phyloP scores from a whole-genome alignment of 2,888 invertebrate species.

The Nymphalis polychloros region DNA sequence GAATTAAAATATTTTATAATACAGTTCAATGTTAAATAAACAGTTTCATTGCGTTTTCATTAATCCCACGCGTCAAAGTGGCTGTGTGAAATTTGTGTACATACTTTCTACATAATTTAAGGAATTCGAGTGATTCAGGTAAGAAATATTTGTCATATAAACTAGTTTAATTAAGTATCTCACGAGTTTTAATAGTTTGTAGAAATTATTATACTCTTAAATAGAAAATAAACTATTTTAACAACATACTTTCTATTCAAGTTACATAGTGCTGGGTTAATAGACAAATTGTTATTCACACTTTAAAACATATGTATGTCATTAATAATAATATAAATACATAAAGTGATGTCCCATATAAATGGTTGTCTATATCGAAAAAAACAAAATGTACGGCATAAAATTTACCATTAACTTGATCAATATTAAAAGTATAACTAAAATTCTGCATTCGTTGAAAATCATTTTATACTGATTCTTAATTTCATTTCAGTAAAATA shows the following conservation, averaged over 20 bases:
- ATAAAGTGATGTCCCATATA: not conserved
- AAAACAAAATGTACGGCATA: too few relatives aligned
- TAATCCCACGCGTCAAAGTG: constrained; percentile 22
- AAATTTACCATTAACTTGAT: too few relatives aligned
- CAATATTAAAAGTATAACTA: too few relatives aligned
- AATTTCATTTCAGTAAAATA: too few relatives aligned
- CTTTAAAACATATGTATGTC: constrained; percentile 6
- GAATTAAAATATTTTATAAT: constrained; percentile 47
- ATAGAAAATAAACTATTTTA: not conserved
- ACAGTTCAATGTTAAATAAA: constrained; percentile 12
- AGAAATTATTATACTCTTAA: not conserved
- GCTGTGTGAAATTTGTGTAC: constrained; percentile 22
- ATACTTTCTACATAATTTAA: constrained; percentile 37
- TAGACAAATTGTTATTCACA: not conserved
- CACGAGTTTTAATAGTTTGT: not conserved
- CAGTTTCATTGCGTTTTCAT: constrained; percentile 44
- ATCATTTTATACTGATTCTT: too few relatives aligned
- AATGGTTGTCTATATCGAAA: not conserved
- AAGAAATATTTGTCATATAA: constrained; percentile 40
- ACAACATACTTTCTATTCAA: constrained; percentile 3
- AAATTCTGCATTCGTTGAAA: too few relatives aligned
- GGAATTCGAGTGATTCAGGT: constrained; percentile 52
- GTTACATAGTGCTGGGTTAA: constrained; percentile 1
- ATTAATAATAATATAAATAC: not conserved
- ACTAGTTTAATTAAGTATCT: constrained; percentile 6